phyloP scores from a whole-genome alignment of 2,797 vertebrate species.

The Crocodylus rhombifer region DNA sequence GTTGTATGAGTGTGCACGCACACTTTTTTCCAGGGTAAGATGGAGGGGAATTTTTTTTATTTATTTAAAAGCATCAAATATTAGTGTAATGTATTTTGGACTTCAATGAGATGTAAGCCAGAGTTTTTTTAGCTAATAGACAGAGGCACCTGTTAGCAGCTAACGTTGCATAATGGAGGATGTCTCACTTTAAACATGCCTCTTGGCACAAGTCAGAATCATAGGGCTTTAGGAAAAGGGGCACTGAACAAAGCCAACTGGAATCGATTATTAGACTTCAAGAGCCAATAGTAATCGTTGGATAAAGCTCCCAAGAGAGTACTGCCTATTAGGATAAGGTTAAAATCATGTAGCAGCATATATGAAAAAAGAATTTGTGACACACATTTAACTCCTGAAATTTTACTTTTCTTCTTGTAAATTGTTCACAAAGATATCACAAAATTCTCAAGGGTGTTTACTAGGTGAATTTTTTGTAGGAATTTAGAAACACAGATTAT shows the following conservation, averaged over 20 bases:
- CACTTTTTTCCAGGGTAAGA: neutral
- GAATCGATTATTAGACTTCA: neutral
- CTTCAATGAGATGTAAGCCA: neutral
- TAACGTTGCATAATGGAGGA: neutral
- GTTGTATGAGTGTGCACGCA: neutral
- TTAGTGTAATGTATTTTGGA: neutral
- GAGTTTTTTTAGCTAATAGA: neutral
- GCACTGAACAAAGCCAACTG: neutral
- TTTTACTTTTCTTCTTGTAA: neutral
- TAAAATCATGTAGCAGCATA: neutral
- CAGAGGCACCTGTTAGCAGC: neutral
- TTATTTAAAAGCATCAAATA: neutral
- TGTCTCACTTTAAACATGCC: neutral
- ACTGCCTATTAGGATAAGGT: neutral
- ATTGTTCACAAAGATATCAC: neutral
- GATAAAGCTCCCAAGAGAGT: neutral
- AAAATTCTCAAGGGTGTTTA: neutral
- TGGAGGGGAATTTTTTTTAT: no score
- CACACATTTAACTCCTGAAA: neutral
- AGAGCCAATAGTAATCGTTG: neutral
- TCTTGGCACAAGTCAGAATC: neutral
- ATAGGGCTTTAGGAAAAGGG: neutral
- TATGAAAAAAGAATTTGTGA: neutral
- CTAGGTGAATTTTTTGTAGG: neutral
- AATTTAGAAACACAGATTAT: neutral